Conservation (phyloP, 2,113 vertebrate genomes). For the Caranx ignobilis region DNA sequence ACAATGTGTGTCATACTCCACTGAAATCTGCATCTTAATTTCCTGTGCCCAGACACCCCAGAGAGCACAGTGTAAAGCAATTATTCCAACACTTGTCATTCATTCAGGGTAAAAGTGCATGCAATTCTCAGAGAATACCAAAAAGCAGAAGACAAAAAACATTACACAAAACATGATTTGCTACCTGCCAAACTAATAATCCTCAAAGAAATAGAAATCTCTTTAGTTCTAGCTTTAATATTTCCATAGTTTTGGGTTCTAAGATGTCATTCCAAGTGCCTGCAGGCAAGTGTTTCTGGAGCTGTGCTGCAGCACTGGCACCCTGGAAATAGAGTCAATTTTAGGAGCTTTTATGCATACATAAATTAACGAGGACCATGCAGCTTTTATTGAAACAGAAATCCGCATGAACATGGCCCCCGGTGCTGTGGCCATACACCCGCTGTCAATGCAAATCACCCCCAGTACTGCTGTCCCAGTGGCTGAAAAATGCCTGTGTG, state of each 20-base stretch:
- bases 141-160: slow-evolving; percentile 41
- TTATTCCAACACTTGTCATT: slow-evolving; percentile 56
- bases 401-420: slow-evolving; percentile 35
- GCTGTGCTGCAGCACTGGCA: slow-evolving; percentile 35
- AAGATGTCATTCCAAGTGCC: slow-evolving; percentile 65
- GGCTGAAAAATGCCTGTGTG: background rate
- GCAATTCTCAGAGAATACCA: slow-evolving; percentile 33
- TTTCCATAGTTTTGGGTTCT: slow-evolving; percentile 50
- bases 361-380: slow-evolving; percentile 59
- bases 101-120: slow-evolving; percentile 51
- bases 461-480: slow-evolving; percentile 18
- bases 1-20: slow-evolving; percentile 34
- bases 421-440: slow-evolving; percentile 32
- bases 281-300: slow-evolving; percentile 51
- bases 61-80: slow-evolving; percentile 47
- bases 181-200: slow-evolving; percentile 49
- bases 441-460: slow-evolving; percentile 53
- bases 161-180: slow-evolving; percentile 52
- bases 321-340: slow-evolving; percentile 45
- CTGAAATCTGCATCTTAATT: slow-evolving; percentile 41
- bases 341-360: slow-evolving; percentile 45
- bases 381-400: slow-evolving; percentile 49
- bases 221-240: slow-evolving; percentile 63
- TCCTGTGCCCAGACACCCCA: slow-evolving; percentile 42
- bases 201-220: slow-evolving; percentile 42